A percentile compares a stretch with the other conserved stretches of the same genome.
Evolutionary conservation across 2,113 vertebrate genomes (phyloP).

Genomic region (Raja brachyura): DNA sequence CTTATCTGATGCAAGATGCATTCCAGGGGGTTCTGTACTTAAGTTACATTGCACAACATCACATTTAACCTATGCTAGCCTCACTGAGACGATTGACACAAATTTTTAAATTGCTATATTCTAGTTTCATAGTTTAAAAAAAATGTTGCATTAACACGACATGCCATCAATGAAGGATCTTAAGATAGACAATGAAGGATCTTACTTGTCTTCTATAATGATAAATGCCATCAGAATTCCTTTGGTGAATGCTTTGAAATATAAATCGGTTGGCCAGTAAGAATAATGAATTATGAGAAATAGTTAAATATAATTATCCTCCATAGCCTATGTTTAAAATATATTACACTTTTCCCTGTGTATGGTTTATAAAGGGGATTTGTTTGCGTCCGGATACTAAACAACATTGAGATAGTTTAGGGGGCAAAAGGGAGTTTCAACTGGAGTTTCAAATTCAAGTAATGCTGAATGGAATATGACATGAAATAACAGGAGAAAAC

Average conservation of each 20-base stretch:
- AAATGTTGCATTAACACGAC: neutral
- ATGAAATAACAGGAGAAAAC: neutral
- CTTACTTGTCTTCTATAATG: neutral
- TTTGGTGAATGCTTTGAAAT: neutral
- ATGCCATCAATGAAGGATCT: neutral
- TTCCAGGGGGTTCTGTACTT: constrained; percentile 15
- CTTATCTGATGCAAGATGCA: constrained; percentile 32
- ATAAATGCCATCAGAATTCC: neutral
- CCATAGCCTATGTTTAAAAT: neutral
- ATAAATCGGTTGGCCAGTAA: neutral
- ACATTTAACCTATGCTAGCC: constrained; percentile 8
- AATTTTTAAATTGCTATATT: constrained; percentile 4
- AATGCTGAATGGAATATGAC: neutral
- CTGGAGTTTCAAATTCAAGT: neutral
- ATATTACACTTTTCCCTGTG: neutral
- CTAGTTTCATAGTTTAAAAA: neutral
- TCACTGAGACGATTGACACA: neutral
- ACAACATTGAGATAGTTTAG: neutral
- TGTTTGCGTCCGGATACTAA: neutral
- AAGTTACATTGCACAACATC: constrained; percentile 3
- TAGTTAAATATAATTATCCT: neutral
- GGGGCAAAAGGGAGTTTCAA: neutral
- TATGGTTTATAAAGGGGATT: neutral
- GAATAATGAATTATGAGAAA: neutral
- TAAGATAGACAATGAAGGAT: neutral